Base-by-base conservation (phyloP, 2,888 invertebrate species). In the Drosophila kanekoi region DNA sequence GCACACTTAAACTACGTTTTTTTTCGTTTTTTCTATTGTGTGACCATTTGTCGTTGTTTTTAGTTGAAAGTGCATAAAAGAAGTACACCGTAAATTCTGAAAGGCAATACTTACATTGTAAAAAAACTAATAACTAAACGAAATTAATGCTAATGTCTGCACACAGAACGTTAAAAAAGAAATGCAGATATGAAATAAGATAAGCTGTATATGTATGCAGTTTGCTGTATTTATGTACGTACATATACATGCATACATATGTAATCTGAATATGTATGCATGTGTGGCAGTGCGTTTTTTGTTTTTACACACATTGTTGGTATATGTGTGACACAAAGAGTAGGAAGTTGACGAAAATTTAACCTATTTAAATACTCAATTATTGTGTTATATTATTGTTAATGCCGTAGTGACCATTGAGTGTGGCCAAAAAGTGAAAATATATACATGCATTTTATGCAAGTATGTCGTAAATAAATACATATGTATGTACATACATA, bases 31-130 rank as follows among this genome's bases (percentile, higher is more conserved):
- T 64, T 77, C 75, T 76, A 72, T 75, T 75, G 75, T 75, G 77
- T 76, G 74, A 71, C 77, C 75, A 77, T 64, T 77, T 77, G 75
- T 77, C 75, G 77, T 75, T 75, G 75, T 76, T 76, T 72, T 76
- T 77, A 64, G 73, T 77, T 76, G 73, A 77, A 76, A 77, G 75
- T 76, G 68, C 73, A 77, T 77, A 72, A 56, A 62, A 61, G 53
- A 67, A 72, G 73, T 68, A 61, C 58, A 58, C 61, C 48, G 57
- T 52, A 61, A 54, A 57, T 32, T 33, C 47, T 53, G 57, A 28
- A 49, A 72, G 45, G 45, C 60, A 63, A 57, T 67, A 53, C 45
- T 54, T 67, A 44, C 62, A 62, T 60, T 63, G 43, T 62, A 58
- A 59, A 48, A 48, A 57, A 63, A 52, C 41, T 44, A 59, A 35